Evolutionary conservation across 2,797 vertebrate species (phyloP).

Genomic region (Sebastes kiyomatsui): DNA sequence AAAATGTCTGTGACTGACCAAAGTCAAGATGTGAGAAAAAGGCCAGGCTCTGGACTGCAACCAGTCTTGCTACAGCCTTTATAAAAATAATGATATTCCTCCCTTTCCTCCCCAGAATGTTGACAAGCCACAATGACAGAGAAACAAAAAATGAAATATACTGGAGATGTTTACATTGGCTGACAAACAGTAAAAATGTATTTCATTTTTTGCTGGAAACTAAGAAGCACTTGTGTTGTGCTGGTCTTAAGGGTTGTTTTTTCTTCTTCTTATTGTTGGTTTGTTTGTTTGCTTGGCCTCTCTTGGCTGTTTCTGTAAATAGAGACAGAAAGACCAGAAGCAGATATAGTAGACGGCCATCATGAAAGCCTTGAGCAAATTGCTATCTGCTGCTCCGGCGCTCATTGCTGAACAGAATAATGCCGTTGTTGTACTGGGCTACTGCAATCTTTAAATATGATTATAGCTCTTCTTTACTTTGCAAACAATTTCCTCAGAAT

Average conservation of each 20-base stretch:
- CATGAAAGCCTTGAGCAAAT: conserved; percentile 23
- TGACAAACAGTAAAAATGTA: conserved; percentile 13
- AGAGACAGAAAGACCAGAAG: conserved; percentile 21
- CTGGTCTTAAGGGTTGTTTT: neutral
- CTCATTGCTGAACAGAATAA: neutral
- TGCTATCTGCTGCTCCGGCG: neutral
- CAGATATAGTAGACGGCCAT: neutral
- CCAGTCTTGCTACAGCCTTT: neutral
- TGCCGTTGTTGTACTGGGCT: neutral
- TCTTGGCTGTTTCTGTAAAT: conserved; percentile 23
- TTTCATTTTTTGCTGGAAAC: conserved; percentile 18
- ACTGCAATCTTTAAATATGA: neutral
- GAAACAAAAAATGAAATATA: conserved; percentile 10
- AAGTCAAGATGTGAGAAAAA: neutral
- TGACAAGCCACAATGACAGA: conserved; percentile 48
- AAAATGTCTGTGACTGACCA: conserved; percentile 3
- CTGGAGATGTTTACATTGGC: conserved; percentile 29
- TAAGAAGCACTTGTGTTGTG: neutral
- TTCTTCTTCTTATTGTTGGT: conserved; percentile 7
- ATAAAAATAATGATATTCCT: conserved; percentile 14
- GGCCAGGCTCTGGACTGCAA: neutral
- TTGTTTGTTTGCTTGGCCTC: conserved; percentile 48
- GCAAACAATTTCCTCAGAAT: neutral
- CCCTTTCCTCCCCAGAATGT: conserved; percentile 7
- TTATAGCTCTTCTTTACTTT: neutral